phyloP scores from a whole-genome alignment of 1,140 invertebrate genomes.

The Lordiphosa stackelbergi region DNA sequence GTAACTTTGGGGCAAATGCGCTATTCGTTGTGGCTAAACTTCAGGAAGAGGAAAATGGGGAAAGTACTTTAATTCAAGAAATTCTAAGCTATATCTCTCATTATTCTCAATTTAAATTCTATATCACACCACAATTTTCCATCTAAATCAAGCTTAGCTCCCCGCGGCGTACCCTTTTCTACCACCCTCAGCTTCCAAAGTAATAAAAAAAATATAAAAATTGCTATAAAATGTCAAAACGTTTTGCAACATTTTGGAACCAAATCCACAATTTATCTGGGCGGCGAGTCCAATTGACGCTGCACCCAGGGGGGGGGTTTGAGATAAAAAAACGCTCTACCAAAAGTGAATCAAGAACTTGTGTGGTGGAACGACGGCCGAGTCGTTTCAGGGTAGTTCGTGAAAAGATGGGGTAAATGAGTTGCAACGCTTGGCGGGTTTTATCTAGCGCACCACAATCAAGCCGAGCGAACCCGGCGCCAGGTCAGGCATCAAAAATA shows the following conservation, averaged over 20 bases:
- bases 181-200: conserved; percentile 6
- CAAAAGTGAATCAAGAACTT: conserved; percentile 74
- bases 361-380: conserved; percentile 64
- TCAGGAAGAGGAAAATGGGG: not conserved
- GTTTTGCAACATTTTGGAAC: conserved; percentile 49
- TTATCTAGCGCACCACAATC: conserved; percentile 74
- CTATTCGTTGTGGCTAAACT: conserved; percentile 15
- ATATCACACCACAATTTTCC: conserved; percentile 37
- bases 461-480: conserved; percentile 12
- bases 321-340: conserved; percentile 58
- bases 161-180: conserved; percentile 56
- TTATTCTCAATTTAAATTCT: conserved; percentile 27
- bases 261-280: conserved; percentile 70
- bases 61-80: not conserved
- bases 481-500: conserved; percentile 10
- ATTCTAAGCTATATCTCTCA: conserved; percentile 7
- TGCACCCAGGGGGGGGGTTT: conserved; percentile 73
- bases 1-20: conserved; percentile 11
- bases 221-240: conserved; percentile 72
- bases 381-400: conserved; percentile 19
- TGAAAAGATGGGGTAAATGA: conserved; percentile 47
- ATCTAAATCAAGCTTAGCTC: conserved; percentile 58
- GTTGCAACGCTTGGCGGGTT: conserved; percentile 75
- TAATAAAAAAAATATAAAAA: conserved; percentile 48
- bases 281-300: conserved; percentile 52